Base-by-base conservation (phyloP, 2,888 invertebrate genomes). In the Coecobrya sp. region DNA sequence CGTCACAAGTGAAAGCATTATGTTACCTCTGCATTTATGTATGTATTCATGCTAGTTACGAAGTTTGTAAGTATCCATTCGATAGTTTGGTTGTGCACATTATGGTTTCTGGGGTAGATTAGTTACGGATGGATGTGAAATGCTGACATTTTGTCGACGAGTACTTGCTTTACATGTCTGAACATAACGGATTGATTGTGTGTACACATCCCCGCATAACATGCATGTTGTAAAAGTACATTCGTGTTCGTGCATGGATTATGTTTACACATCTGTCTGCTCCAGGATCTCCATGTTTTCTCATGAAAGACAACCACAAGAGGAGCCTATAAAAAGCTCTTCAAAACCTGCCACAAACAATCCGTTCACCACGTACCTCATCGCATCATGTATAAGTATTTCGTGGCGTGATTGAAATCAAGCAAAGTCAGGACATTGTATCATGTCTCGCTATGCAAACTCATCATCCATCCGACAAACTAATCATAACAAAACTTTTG, bases 61-160 rank as follows among this genome's bases (percentile, higher is more conserved):
- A 19, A 42, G 42, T 5, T 16, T 42, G 27, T 30, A 30, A 30
- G 68, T 68, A 30, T 10, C 68, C 25, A 68, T 62, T 62, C n/a
- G 19, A 22, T 62, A 62, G 22, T 76, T 76, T 79, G 22, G 4
- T 27, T 30, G 30, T 19, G 59, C 30, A 59, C 19, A 59, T 82
- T 82, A 82, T 30, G 55, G 55, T 82, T 82, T 59, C 81, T 55
- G 36, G 59, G 59, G 81, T 82, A 59, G 81, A 82, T 82, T 82
- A 55, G 81, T 82, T 82, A 55, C 81, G 59, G 59, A 59, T 59
- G 59, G 42, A 30, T 36, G 55, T 85, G 65, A 85, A 65, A 65
- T 45, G 84, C 84, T 85, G 84, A 85, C 84, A 85, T 85, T 85
- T 85, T 79, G 52, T 59, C 59, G 81, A 81, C 81, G 30, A 13